These are phyloP conservation scores for Anthopleura xanthogrammica DNA, from an alignment of 92 coral and sea anemone genomes.

Conservation along the genomic window DNA sequence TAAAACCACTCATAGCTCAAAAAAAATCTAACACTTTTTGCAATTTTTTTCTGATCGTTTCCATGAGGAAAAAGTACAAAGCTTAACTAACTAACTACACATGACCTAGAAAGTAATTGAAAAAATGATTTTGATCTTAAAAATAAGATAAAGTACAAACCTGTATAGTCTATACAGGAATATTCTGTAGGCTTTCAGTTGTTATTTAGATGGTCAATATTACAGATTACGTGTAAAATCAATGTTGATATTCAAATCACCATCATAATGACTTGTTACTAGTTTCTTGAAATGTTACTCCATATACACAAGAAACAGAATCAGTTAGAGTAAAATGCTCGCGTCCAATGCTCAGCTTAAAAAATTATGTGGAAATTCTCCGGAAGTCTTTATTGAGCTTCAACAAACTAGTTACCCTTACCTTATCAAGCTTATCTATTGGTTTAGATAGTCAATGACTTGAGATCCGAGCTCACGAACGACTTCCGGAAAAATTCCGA, in stretches of 20 bases:
- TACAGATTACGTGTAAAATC: background rate
- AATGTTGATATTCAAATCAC: background rate
- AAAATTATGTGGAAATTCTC: background rate
- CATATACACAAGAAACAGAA: background rate
- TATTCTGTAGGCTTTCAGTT: background rate
- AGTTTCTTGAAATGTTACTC: background rate
- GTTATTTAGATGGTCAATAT: background rate
- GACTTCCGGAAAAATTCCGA: conserved; percentile 23
- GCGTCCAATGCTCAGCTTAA: background rate
- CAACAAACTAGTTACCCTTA: background rate
- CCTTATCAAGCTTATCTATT: background rate
- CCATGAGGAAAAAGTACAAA: background rate
- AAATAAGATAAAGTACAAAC: conserved; percentile 8
- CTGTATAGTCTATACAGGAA: background rate
- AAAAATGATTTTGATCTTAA: conserved; percentile 21
- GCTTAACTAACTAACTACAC: conserved; percentile 1
- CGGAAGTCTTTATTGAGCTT: background rate
- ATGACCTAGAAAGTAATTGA: conserved; percentile 6
- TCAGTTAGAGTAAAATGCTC: background rate
- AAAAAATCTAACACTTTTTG: background rate
- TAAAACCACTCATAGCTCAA: conserved; percentile 2
- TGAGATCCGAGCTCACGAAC: background rate
- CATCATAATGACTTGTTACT: background rate
- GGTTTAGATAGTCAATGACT: background rate
- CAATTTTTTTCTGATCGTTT: conserved; percentile 22